Evolutionary conservation across 2,113 vertebrate genomes (phyloP).

Genomic region (Machaerirhynchus nigripectus): DNA sequence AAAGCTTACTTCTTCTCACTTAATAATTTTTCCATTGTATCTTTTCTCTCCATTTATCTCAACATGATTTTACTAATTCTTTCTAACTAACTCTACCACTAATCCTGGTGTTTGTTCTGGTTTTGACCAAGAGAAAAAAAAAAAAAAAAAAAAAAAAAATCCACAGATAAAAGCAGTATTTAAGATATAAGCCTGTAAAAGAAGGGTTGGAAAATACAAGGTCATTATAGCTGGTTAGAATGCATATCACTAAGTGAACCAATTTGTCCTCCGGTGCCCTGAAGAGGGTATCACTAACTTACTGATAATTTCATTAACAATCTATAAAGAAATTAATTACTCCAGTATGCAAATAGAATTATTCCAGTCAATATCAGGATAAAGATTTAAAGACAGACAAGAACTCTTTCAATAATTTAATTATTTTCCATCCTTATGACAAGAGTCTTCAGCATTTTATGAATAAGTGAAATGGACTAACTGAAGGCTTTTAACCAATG

Average conservation of each 20-base stretch:
- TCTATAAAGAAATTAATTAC: background rate
- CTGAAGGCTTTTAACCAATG: background rate
- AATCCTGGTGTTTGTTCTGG: background rate
- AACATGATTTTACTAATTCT: background rate
- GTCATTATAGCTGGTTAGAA: background rate
- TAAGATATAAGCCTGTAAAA: background rate
- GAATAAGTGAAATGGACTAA: background rate
- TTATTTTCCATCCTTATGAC: background rate
- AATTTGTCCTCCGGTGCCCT: background rate
- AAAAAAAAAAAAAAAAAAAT: background rate
- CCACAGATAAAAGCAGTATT: background rate
- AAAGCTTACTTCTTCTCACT: background rate
- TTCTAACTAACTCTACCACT: background rate
- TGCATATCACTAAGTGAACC: background rate
- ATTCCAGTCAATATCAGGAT: background rate
- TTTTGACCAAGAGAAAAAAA: background rate
- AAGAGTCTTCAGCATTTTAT: background rate
- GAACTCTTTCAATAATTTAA: background rate
- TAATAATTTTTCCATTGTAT: background rate
- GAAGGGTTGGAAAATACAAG: background rate
- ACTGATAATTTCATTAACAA: constrained; percentile 37
- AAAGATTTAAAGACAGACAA: background rate
- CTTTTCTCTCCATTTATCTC: background rate
- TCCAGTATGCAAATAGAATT: background rate
- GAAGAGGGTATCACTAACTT: background rate